Percentiles rank a stretch among this genome's conserved stretches.
phyloP scores from a whole-genome alignment of 2,113 vertebrate genomes.

The Nycticryphes semicollaris region DNA sequence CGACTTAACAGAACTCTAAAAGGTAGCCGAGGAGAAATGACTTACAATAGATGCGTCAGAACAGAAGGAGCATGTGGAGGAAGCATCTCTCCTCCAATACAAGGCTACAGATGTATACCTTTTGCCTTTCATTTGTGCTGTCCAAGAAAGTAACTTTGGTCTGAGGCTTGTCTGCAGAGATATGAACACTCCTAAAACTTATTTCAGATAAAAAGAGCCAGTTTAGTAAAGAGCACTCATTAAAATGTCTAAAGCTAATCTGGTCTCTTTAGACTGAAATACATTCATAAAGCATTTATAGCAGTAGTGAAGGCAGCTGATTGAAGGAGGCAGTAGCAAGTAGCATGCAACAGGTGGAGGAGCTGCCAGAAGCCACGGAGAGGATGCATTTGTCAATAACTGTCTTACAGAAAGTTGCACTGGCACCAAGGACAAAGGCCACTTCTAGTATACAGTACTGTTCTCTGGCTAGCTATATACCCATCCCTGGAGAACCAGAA shows the following conservation, averaged over 20 bases:
- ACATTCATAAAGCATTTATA: not conserved
- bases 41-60: not conserved
- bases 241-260: not conserved
- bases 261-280: not conserved
- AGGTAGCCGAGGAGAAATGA: not conserved
- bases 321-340: not conserved
- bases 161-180: not conserved
- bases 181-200: not conserved
- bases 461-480: not conserved
- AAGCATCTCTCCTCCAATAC: not conserved
- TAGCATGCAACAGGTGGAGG: not conserved
- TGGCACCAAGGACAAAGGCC: not conserved
- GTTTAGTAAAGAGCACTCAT: not conserved
- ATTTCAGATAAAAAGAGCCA: not conserved
- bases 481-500: not conserved
- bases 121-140: not conserved
- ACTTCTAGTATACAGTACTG: not conserved
- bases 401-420: not conserved
- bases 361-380: not conserved
- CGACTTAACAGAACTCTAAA: not conserved
- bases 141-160: not conserved
- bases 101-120: not conserved
- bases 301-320: not conserved
- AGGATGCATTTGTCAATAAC: not conserved
- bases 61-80: not conserved